Percentiles rank a stretch among this genome's conserved stretches.
phyloP scores from a whole-genome alignment of 2,888 invertebrate genomes.

The Conomelus anceps region DNA sequence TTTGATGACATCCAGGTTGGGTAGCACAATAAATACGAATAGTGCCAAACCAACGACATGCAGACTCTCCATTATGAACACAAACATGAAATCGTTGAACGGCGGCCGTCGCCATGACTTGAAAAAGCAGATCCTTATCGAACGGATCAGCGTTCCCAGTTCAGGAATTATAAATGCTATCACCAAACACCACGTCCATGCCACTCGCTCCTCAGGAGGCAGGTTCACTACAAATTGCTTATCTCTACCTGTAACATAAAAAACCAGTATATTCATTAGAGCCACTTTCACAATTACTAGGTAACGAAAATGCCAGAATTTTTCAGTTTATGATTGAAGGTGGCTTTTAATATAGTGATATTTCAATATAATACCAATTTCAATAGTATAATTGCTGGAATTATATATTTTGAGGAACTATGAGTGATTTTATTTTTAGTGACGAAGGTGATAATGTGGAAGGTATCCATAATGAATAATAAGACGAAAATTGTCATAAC shows the following conservation, averaged over 20 bases:
- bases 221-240: constrained; percentile 75
- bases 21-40: constrained; percentile 80
- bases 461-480: no score
- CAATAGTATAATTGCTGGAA: no score
- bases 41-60: constrained; percentile 82
- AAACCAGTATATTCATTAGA: no score
- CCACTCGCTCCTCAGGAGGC: constrained; percentile 78
- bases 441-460: no score
- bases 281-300: no score
- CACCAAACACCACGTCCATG: constrained; percentile 88
- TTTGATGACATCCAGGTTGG: constrained; percentile 87
- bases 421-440: no score
- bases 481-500: no score
- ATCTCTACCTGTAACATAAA: constrained; percentile 64
- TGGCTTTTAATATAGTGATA: no score
- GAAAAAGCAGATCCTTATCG: constrained; percentile 82
- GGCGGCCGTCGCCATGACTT: constrained; percentile 75
- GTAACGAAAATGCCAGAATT: no score
- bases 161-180: constrained; percentile 86
- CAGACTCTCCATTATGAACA: constrained; percentile 78
- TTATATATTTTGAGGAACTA: no score
- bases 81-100: constrained; percentile 55
- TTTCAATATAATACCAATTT: no score
- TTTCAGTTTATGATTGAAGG: no score
- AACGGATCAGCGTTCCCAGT: constrained; percentile 75